phyloP scores from a whole-genome alignment of 2,888 invertebrate genomes.

The Drosophila imparisetae region DNA sequence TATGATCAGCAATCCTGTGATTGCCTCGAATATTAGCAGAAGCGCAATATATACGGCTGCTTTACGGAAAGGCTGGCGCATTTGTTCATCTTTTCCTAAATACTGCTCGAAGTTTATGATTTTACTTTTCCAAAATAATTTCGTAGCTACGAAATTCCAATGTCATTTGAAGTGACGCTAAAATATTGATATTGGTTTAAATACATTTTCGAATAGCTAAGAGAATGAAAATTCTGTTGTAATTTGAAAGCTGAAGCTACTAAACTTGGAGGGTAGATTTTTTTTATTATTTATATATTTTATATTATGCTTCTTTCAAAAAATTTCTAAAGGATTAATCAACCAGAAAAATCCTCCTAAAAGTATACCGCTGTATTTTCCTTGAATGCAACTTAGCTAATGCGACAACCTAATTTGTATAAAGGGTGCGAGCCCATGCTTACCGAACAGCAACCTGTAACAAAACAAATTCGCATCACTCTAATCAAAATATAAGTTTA shows the following conservation, averaged over 20 bases:
- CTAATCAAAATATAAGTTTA: neutral
- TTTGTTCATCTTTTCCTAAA: constrained; percentile 74
- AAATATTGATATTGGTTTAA: neutral
- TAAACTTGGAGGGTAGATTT: neutral
- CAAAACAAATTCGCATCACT: neutral
- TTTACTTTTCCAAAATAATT: neutral
- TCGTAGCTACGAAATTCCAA: constrained; percentile 7
- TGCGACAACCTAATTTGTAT: neutral
- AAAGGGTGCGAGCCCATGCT: neutral
- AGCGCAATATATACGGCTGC: constrained; percentile 69
- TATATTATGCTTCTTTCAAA: too few relatives aligned
- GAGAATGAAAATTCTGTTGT: neutral
- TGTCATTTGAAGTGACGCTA: constrained; percentile 27
- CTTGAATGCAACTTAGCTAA: neutral
- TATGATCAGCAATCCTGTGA: constrained; percentile 71
- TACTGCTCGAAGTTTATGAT: constrained; percentile 14
- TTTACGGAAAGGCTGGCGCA: constrained; percentile 79
- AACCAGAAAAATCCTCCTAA: neutral
- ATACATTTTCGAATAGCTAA: neutral
- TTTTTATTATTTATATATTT: too few relatives aligned
- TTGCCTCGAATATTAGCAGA: constrained; percentile 69
- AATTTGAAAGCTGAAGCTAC: neutral
- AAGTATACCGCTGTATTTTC: neutral
- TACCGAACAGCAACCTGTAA: neutral
- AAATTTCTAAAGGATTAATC: too few relatives aligned